Percentiles rank a stretch among this genome's conserved stretches.
phyloP scores from a whole-genome alignment of 2,888 invertebrate species.

The Eremobia ochroleuca region DNA sequence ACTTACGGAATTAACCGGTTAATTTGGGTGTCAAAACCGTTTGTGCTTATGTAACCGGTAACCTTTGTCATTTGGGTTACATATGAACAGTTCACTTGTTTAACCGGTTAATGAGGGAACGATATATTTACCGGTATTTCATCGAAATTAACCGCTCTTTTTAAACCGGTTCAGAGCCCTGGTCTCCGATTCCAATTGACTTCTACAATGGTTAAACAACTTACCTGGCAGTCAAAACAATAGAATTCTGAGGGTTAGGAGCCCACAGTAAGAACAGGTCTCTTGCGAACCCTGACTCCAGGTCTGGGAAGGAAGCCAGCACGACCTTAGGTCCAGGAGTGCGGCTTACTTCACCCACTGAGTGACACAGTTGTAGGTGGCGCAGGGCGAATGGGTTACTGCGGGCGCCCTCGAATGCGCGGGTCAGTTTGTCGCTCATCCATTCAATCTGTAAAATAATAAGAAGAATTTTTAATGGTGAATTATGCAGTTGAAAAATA shows the following conservation, averaged over 20 bases:
- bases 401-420: conserved; percentile 97
- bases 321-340: conserved; percentile 96
- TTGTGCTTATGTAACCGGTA: too few species aligned
- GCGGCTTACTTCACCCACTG: conserved; percentile 94
- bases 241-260: conserved; percentile 97
- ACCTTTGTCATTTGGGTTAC: too few species aligned
- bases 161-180: too few species aligned
- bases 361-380: conserved; percentile 98
- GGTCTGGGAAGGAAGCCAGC: conserved; percentile 97
- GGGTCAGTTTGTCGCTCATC: conserved; percentile 99
- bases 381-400: conserved; percentile 99
- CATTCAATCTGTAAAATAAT: conserved; percentile 95
- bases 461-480: neutral
- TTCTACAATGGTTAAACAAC: neutral
- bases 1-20: too few species aligned
- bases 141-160: too few species aligned
- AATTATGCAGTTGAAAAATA: too few species aligned
- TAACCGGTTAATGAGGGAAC: too few species aligned
- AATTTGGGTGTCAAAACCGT: too few species aligned
- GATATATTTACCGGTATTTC: too few species aligned
- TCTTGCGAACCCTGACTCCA: conserved; percentile 98
- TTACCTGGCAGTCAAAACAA: conserved; percentile 97
- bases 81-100: too few species aligned
- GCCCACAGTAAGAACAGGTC: conserved; percentile 99
- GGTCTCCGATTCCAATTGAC: too few species aligned